Conservation (phyloP, 2,797 vertebrate species). For the Hypotaenidia okinawae region DNA sequence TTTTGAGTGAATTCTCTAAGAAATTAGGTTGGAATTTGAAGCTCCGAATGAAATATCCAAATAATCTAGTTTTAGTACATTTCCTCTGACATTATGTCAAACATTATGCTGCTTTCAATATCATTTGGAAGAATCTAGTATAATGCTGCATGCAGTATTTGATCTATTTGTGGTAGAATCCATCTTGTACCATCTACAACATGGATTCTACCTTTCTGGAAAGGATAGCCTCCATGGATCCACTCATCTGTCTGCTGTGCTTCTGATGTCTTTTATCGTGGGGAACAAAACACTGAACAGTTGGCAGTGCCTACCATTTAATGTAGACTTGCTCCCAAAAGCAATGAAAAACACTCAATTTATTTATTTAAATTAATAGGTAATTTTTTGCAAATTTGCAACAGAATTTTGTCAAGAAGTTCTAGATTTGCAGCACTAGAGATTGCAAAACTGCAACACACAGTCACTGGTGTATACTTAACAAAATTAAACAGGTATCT, state of each 20-base stretch:
- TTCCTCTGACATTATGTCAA: background rate
- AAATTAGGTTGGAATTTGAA: background rate
- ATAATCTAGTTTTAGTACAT: background rate
- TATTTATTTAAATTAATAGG: background rate
- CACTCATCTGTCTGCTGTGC: background rate
- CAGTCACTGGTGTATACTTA: background rate
- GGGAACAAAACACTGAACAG: background rate
- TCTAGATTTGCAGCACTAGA: background rate
- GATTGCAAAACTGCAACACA: too few species aligned
- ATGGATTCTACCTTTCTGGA: background rate
- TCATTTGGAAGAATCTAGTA: background rate
- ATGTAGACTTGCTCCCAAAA: background rate
- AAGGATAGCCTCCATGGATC: background rate
- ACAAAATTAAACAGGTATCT: background rate
- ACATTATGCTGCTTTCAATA: background rate
- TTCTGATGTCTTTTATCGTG: background rate
- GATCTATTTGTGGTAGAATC: background rate
- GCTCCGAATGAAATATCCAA: background rate
- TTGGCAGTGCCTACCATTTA: background rate
- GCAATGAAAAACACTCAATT: background rate
- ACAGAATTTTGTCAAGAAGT: background rate
- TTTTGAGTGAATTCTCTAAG: background rate
- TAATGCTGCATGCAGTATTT: background rate
- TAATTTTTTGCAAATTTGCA: background rate
- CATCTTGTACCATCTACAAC: background rate